These are phyloP conservation scores for Pterophyllum scalare DNA, from an alignment of 2,113 vertebrate species.

Conservation along the genomic window DNA sequence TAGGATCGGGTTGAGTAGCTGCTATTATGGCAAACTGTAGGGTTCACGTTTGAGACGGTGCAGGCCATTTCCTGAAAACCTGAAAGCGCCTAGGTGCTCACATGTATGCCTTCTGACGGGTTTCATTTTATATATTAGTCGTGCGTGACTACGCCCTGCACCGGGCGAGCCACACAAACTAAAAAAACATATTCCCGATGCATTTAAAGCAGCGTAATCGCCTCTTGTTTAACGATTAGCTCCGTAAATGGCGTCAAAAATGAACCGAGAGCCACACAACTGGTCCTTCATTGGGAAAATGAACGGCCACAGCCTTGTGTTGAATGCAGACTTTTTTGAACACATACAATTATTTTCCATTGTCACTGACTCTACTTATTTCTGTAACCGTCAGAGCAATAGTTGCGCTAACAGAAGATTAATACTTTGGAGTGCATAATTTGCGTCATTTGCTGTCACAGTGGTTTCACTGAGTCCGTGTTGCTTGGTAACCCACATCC, in stretches of 20 bases:
- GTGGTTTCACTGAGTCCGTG: slow-evolving; percentile 8
- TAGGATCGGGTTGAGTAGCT: not conserved
- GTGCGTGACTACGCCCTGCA: slow-evolving; percentile 8
- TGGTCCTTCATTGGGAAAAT: not conserved
- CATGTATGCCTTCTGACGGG: not conserved
- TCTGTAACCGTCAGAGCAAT: slow-evolving; percentile 5
- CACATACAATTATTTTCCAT: slow-evolving; percentile 7
- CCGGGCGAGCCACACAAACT: not conserved
- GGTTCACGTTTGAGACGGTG: slow-evolving; percentile 10
- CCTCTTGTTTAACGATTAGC: not conserved
- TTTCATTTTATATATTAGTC: slow-evolving; percentile 39
- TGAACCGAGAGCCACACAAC: not conserved
- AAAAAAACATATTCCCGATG: not conserved
- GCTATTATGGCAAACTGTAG: slow-evolving; percentile 28
- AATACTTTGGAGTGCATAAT: slow-evolving; percentile 16
- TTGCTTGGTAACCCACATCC: slow-evolving; percentile 47
- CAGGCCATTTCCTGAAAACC: slow-evolving; percentile 24
- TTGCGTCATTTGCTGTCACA: slow-evolving; percentile 21
- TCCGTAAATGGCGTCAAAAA: not conserved
- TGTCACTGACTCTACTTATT: not conserved
- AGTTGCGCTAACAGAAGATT: slow-evolving; percentile 31
- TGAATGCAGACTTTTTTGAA: slow-evolving; percentile 5
- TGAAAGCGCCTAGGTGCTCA: slow-evolving; percentile 24
- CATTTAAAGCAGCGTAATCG: not conserved
- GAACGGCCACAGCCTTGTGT: not conserved